These are phyloP conservation scores for Drosophila robusta DNA, from an alignment of 2,888 invertebrate genomes.

Conservation along the genomic window DNA sequence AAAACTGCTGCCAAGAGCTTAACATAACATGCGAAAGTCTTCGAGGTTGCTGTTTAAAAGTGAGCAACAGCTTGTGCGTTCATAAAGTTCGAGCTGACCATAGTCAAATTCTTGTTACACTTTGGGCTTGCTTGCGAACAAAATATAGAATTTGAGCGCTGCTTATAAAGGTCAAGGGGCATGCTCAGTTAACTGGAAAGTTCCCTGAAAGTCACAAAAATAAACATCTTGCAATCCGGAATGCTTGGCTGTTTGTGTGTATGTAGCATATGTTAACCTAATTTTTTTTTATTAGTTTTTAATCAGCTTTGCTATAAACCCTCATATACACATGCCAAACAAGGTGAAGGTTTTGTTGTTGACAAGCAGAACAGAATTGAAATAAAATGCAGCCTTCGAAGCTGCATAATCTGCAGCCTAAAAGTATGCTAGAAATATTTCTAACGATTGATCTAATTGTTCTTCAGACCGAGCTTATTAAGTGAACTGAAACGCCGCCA, in stretches of 20 bases:
- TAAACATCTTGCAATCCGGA: conserved; percentile 8
- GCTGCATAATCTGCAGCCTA: no score
- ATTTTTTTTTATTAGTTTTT: conserved; percentile 49
- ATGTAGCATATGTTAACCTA: conserved; percentile 29
- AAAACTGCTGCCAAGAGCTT: neutral
- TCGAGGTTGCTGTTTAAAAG: conserved; percentile 1
- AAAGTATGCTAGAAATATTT: no score
- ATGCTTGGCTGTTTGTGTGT: neutral
- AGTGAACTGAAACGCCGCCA: no score
- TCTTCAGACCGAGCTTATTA: no score
- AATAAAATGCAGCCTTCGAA: neutral
- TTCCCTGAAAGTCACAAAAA: neutral
- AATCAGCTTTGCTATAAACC: conserved; percentile 39
- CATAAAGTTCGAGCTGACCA: conserved; percentile 4
- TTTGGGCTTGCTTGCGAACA: conserved; percentile 1
- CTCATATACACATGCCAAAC: conserved; percentile 2
- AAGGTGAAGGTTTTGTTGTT: conserved; percentile 50
- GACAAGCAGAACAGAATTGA: conserved; percentile 28
- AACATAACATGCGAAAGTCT: conserved; percentile 9
- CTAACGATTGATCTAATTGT: no score
- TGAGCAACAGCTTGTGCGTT: conserved; percentile 9
- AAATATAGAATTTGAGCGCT: neutral
- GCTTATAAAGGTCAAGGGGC: conserved; percentile 5
- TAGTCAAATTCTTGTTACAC: neutral
- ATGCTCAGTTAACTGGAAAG: neutral